Conservation (phyloP, 2,113 vertebrate species). For the Salminus brasiliensis region DNA sequence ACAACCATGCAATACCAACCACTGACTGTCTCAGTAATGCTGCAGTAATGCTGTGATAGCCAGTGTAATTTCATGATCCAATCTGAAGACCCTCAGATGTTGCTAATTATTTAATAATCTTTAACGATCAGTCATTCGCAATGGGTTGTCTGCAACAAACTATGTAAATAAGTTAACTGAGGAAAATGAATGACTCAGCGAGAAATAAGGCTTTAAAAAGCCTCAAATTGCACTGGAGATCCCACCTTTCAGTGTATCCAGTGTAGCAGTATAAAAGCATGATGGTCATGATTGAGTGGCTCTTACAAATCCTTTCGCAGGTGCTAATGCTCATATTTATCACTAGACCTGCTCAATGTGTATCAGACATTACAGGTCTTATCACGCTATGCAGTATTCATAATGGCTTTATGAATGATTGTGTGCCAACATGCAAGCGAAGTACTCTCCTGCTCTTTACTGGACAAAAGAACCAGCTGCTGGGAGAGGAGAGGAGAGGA, state of each 20-base stretch:
- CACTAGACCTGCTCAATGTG: conserved; percentile 27
- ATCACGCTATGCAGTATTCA: conserved; percentile 22
- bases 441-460: neutral
- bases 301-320: conserved; percentile 19
- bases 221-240: neutral
- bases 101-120: neutral
- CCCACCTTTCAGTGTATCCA: neutral
- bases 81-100: no score
- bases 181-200: neutral
- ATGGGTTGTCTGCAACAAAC: neutral
- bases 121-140: neutral
- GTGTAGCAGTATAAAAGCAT: neutral
- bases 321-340: conserved; percentile 28
- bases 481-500: neutral
- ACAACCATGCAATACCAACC: neutral
- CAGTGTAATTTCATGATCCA: neutral
- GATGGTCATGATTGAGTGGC: conserved; percentile 12
- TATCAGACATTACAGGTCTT: conserved; percentile 8
- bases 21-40: neutral
- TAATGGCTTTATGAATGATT: conserved; percentile 40
- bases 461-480: neutral
- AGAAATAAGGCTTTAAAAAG: neutral
- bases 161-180: neutral
- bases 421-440: conserved; percentile 26
- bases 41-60: no score